phyloP scores from a whole-genome alignment of 2,797 vertebrate species.

The Alosa sapidissima region DNA sequence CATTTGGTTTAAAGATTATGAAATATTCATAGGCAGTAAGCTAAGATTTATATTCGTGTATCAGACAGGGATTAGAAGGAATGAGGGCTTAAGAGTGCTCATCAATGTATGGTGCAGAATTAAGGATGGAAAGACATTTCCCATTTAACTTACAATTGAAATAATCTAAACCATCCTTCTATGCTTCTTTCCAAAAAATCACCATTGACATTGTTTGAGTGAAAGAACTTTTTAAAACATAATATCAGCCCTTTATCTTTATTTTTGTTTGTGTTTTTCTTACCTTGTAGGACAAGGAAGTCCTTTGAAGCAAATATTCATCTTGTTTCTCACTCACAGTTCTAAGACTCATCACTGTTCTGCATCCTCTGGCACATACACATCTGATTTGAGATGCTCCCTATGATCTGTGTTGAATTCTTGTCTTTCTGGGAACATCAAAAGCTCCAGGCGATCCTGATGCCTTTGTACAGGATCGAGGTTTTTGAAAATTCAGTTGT shows the following conservation, averaged over 20 bases:
- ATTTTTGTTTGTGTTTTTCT: background rate
- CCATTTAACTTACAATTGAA: background rate
- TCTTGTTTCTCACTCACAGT: background rate
- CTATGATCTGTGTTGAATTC: slow-evolving; percentile 53
- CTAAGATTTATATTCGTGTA: slow-evolving; percentile 28
- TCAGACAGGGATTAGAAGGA: slow-evolving; percentile 22
- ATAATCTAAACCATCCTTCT: background rate
- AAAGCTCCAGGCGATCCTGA: background rate
- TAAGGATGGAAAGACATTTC: background rate
- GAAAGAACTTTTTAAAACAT: background rate
- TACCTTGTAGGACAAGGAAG: background rate
- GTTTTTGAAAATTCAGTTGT: background rate
- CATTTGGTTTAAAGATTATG: slow-evolving; percentile 27
- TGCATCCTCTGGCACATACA: slow-evolving; percentile 44
- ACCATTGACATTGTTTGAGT: background rate
- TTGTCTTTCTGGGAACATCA: slow-evolving; percentile 19
- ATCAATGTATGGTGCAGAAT: slow-evolving; percentile 2
- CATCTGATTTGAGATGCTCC: slow-evolving; percentile 45
- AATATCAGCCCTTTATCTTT: background rate
- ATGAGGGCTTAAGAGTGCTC: background rate
- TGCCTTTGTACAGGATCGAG: slow-evolving; percentile 9
- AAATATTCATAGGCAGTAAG: slow-evolving; percentile 38
- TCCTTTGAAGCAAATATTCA: background rate
- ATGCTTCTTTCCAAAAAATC: background rate
- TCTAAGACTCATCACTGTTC: slow-evolving; percentile 36